phyloP scores from a whole-genome alignment of 2,113 vertebrate genomes.

The Phylloscopus trochilus region DNA sequence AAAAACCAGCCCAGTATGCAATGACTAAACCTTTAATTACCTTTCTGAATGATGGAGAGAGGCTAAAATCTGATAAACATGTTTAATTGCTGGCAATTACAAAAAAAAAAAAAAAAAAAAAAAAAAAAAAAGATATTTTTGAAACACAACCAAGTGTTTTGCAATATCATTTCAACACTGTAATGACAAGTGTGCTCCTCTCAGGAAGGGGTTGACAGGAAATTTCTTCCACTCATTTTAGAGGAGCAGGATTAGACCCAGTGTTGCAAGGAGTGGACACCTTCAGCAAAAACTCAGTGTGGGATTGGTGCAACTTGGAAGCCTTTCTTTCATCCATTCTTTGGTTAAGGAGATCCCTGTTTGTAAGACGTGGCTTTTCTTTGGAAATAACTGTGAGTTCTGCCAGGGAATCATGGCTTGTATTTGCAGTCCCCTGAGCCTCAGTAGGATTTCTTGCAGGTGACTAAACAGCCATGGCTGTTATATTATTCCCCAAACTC shows the following conservation, averaged over 20 bases:
- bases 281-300: background rate
- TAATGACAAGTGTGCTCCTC: background rate
- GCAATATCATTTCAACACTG: conserved; percentile 23
- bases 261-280: background rate
- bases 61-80: conserved; percentile 51
- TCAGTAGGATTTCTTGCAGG: background rate
- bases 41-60: conserved; percentile 33
- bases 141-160: background rate
- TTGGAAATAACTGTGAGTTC: background rate
- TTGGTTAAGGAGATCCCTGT: background rate
- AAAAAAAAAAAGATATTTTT: background rate
- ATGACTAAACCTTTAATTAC: conserved; percentile 65
- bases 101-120: background rate
- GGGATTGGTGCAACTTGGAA: background rate
- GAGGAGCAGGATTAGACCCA: background rate
- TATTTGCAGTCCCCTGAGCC: background rate
- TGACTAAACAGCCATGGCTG: background rate
- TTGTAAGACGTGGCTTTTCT: background rate
- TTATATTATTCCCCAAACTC: background rate
- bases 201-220: conserved; percentile 14
- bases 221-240: background rate
- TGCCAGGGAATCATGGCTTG: fast-evolving
- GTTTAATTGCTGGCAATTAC: conserved; percentile 58
- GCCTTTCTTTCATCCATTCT: background rate
- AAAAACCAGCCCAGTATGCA: conserved; percentile 13